Conservation (phyloP, 2,888 invertebrate species). For the Brenthis daphne region DNA sequence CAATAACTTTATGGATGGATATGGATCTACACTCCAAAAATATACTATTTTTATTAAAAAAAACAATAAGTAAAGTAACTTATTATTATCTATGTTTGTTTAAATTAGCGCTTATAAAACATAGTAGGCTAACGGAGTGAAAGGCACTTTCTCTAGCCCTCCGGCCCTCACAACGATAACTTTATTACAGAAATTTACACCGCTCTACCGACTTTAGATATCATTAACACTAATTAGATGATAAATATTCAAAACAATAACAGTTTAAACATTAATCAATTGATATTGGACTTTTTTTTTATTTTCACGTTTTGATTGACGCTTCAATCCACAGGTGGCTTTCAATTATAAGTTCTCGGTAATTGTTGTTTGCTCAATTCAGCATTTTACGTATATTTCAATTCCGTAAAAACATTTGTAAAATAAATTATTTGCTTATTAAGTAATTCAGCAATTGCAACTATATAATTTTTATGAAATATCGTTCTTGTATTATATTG, state of each 20-base stretch:
- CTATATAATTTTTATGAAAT: no score
- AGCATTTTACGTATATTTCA: not conserved
- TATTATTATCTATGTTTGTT: constrained; percentile 57
- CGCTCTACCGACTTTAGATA: constrained; percentile 62
- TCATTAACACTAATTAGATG: constrained; percentile 61
- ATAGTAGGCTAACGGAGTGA: constrained; percentile 65
- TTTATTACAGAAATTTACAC: constrained; percentile 77
- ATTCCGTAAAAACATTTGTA: no score
- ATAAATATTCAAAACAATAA: constrained; percentile 6
- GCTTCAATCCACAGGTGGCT: constrained; percentile 24
- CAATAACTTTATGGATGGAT: not conserved
- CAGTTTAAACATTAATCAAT: not conserved
- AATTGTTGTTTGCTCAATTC: constrained; percentile 23
- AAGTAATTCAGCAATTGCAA: no score
- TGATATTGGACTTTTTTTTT: constrained; percentile 4
- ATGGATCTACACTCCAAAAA: not conserved
- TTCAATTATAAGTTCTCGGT: constrained; percentile 16
- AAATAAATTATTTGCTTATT: no score
- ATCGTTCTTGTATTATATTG: not conserved
- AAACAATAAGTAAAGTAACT: not conserved
- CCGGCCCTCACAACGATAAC: constrained; percentile 67
- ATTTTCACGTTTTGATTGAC: constrained; percentile 26
- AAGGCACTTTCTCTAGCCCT: constrained; percentile 81
- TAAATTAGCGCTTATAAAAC: constrained; percentile 60
- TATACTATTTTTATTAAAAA: not conserved